Conservation (phyloP, 2,797 vertebrate species). For the Ceryle rudis region DNA sequence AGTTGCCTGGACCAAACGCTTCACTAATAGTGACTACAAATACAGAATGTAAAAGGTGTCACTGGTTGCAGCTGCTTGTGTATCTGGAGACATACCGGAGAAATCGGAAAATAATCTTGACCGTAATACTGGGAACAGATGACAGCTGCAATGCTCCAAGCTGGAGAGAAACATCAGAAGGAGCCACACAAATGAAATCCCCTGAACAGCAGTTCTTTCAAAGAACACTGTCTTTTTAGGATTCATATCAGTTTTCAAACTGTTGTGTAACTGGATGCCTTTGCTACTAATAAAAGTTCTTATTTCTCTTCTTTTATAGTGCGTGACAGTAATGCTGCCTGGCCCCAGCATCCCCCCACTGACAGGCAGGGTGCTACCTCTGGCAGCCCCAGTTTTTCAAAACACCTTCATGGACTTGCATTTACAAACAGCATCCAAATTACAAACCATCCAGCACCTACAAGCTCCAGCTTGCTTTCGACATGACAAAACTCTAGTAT, state of each 20-base stretch:
- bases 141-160: not conserved
- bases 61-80: not conserved
- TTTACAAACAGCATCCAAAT: not conserved
- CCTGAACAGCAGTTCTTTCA: not conserved
- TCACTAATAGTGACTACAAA: not conserved
- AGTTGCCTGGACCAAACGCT: not conserved
- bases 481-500: not conserved
- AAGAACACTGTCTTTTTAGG: not conserved
- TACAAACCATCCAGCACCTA: not conserved
- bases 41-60: no score
- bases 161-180: not conserved
- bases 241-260: not conserved
- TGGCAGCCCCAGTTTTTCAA: not conserved
- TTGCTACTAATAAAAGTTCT: not conserved
- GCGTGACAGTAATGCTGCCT: not conserved
- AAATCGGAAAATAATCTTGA: not conserved
- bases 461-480: not conserved
- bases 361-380: not conserved
- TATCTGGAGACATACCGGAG: not conserved
- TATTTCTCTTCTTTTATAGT: not conserved
- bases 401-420: not conserved
- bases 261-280: not conserved
- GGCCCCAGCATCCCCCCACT: fast-evolving
- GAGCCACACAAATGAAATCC: not conserved
- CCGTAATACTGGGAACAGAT: not conserved